phyloP scores from a whole-genome alignment of 1,140 invertebrate species.

The Nilaparvata lugens region DNA sequence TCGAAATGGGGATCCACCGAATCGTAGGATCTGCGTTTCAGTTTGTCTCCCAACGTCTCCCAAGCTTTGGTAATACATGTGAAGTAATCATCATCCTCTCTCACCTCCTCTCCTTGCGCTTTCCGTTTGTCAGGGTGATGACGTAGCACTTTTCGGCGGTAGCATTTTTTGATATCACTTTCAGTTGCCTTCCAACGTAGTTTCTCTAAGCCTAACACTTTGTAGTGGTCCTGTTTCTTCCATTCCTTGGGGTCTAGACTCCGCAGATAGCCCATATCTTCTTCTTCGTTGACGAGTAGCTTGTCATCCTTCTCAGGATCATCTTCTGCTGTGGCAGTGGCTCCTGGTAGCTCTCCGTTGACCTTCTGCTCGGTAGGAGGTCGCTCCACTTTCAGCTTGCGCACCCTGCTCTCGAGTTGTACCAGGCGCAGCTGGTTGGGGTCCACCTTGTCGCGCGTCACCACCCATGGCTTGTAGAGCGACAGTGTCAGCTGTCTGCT shows the following conservation, averaged over 20 bases:
- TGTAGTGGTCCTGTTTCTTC: slow-evolving; percentile 95
- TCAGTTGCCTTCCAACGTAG: slow-evolving; percentile 73
- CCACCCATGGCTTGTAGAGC: not conserved
- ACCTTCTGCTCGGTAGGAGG: not conserved
- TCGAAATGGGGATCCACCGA: slow-evolving; percentile 93
- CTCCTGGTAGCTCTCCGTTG: not conserved
- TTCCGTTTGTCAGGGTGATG: slow-evolving; percentile 98
- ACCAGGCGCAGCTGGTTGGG: not conserved
- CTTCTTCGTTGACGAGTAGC: slow-evolving; percentile 46
- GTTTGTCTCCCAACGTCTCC: slow-evolving; percentile 76
- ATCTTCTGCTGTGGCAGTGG: not conserved
- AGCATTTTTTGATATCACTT: slow-evolving; percentile 83
- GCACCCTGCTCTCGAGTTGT: not conserved
- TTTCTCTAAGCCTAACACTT: slow-evolving; percentile 78
- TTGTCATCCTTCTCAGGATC: slow-evolving; percentile 35
- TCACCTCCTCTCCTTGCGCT: slow-evolving; percentile 73
- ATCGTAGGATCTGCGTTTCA: slow-evolving; percentile 83
- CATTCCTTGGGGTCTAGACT: slow-evolving; percentile 93
- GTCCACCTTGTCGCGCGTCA: not conserved
- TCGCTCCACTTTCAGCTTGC: not conserved
- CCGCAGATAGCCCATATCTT: slow-evolving; percentile 75
- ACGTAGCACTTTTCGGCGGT: slow-evolving; percentile 77
- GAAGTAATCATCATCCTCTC: slow-evolving; percentile 90
- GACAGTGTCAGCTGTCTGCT: not conserved
- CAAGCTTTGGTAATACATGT: slow-evolving; percentile 98